Evolutionary conservation across 2,888 invertebrate species (phyloP).

Genomic region (Sminthurinus aureus): DNA sequence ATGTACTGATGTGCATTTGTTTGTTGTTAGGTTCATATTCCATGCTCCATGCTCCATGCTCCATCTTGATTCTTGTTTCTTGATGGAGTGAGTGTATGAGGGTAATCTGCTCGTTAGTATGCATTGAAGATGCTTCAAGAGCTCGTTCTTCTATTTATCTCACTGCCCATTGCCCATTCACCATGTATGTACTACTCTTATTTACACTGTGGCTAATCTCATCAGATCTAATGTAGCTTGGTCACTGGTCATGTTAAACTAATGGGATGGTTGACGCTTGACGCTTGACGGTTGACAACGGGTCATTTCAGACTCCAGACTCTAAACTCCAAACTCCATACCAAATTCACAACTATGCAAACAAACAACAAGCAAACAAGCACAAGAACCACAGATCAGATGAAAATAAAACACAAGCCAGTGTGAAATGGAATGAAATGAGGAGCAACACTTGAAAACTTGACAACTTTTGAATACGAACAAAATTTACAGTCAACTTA

Average conservation of each 20-base stretch:
- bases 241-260: conserved; percentile 2
- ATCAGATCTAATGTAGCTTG: not conserved
- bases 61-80: too few species aligned
- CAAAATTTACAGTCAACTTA: too few species aligned
- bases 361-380: not conserved
- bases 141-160: not conserved
- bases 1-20: not conserved
- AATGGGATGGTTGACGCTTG: conserved; percentile 11
- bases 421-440: too few species aligned
- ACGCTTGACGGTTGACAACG: conserved; percentile 5
- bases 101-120: conserved; percentile 13
- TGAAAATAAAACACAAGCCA: not conserved
- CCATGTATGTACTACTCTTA: not conserved
- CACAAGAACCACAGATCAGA: not conserved
- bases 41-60: too few species aligned
- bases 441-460: too few species aligned
- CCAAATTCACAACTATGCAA: too few species aligned
- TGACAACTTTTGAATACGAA: too few species aligned
- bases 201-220: not conserved
- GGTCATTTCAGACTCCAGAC: not conserved
- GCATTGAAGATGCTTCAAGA: not conserved
- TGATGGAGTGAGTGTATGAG: too few species aligned
- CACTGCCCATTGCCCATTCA: not conserved
- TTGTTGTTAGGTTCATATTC: too few species aligned
- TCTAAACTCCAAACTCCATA: too few species aligned